These are phyloP conservation scores for Platycheirus albimanus DNA, from an alignment of 2,888 invertebrate species.

Conservation along the genomic window DNA sequence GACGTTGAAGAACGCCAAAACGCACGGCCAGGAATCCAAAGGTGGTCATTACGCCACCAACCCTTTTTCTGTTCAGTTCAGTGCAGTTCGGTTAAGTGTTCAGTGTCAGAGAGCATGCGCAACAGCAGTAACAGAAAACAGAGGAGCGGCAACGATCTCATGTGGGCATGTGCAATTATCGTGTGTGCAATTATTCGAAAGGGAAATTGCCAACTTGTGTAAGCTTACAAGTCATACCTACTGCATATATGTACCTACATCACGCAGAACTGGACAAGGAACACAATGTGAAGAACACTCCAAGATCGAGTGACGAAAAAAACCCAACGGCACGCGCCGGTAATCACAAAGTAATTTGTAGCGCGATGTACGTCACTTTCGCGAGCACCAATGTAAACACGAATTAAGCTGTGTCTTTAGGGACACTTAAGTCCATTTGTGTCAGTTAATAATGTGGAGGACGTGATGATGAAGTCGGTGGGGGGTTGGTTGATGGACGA, in stretches of 20 bases:
- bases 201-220: conserved; percentile 62
- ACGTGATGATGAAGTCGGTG: conserved; percentile 18
- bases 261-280: too few species aligned
- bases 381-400: conserved; percentile 70
- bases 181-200: conserved; percentile 57
- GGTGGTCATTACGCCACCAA: conserved; percentile 71
- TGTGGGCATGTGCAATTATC: conserved; percentile 68
- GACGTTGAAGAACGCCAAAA: conserved; percentile 29
- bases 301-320: neutral
- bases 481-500: conserved; percentile 34
- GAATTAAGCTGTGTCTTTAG: conserved; percentile 70
- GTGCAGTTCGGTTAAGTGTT: too few species aligned
- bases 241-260: too few species aligned
- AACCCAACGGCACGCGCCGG: conserved; percentile 60
- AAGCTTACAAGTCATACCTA: conserved; percentile 58
- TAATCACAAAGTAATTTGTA: conserved; percentile 74
- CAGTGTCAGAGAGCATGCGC: conserved; percentile 51
- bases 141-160: conserved; percentile 14
- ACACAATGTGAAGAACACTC: too few species aligned
- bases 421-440: conserved; percentile 68
- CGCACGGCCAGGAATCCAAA: conserved; percentile 54
- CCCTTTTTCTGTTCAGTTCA: conserved; percentile 48
- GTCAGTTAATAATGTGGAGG: conserved; percentile 55
- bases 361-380: conserved; percentile 70
- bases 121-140: conserved; percentile 22